Conservation (phyloP, 1,140 invertebrate genomes). For the Drosophila paulistorum region DNA sequence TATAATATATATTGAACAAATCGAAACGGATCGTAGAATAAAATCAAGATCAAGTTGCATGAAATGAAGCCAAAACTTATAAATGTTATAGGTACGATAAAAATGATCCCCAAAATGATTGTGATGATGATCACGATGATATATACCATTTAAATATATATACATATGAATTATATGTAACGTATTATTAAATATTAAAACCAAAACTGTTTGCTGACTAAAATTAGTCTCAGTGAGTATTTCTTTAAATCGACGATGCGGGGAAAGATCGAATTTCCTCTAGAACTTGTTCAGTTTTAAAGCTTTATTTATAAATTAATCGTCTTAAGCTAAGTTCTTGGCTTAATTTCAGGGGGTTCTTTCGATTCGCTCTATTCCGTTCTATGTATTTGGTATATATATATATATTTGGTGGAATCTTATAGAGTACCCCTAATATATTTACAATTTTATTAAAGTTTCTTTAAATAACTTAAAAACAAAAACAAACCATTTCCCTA, state of each 20-base stretch:
- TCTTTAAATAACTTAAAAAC: constrained; percentile 59
- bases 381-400: constrained; percentile 34
- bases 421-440: constrained; percentile 34
- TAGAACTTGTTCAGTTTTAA: constrained; percentile 49
- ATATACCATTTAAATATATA: constrained; percentile 41
- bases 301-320: constrained; percentile 81
- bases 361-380: constrained; percentile 13
- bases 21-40: constrained; percentile 30
- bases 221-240: not conserved
- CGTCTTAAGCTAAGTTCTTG: constrained; percentile 64
- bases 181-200: constrained; percentile 72
- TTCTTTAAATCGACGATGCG: not conserved
- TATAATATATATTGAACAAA: constrained; percentile 18
- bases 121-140: constrained; percentile 28
- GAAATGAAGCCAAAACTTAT: constrained; percentile 76
- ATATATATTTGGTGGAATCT: constrained; percentile 26
- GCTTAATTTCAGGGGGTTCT: constrained; percentile 28
- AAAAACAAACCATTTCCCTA: constrained; percentile 39
- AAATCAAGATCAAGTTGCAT: constrained; percentile 42
- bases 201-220: constrained; percentile 67
- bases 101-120: not conserved
- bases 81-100: constrained; percentile 56
- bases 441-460: constrained; percentile 63
- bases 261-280: not conserved
- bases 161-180: constrained; percentile 2